Base-by-base conservation (phyloP, 2,113 vertebrate genomes). In the Emydura subglobosa region DNA sequence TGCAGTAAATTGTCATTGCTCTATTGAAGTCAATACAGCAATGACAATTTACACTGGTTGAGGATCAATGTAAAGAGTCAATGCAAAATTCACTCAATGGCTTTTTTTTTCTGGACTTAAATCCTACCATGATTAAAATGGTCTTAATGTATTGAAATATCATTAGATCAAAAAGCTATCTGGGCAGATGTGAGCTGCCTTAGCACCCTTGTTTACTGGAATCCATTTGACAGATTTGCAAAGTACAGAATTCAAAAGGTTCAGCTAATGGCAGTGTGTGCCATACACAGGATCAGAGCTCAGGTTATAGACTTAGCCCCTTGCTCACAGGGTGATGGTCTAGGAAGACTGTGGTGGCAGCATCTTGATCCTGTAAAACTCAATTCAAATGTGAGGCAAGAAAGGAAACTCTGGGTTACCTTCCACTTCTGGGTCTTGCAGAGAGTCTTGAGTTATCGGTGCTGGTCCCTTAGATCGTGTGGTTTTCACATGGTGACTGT, bases 321-420 rank as follows among this genome's bases (percentile, higher is more conserved):
- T n/a, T 68, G 61, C 61, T 68, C 61, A n/a, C 31, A n/a, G 31
- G 14, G 31, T 2, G 6, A 65, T 68, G 61, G 57, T 61, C 29
- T 61, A 61, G 68, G 34, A 72, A 34, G n/a, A 31, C n/a, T 72
- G 68, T 22, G n/a, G n/a, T 39, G 68, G n/a, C 19, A 39, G 68
- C 68, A 72, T 6, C n/a, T 61, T 27, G 34, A 54, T 25, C 29
- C 59, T 61, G 29, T 61, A 61, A 61, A 61, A 61, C 12, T 31
- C 6, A 2, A 10, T 29, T 81, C 10, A 42, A 79, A 7, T 1
- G 17, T 6, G 54, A 25, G 22, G n/a, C 76, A 54, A 83, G 68
- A 47, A 61, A 54, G 59, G 72, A 51, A 53, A 83, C 17, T 1
- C 0, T 3, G 31, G n/a, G 0, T 7, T 79, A 42, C 16, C 19